Conservation (phyloP, 2,113 vertebrate species). For the Axis porcinus region DNA sequence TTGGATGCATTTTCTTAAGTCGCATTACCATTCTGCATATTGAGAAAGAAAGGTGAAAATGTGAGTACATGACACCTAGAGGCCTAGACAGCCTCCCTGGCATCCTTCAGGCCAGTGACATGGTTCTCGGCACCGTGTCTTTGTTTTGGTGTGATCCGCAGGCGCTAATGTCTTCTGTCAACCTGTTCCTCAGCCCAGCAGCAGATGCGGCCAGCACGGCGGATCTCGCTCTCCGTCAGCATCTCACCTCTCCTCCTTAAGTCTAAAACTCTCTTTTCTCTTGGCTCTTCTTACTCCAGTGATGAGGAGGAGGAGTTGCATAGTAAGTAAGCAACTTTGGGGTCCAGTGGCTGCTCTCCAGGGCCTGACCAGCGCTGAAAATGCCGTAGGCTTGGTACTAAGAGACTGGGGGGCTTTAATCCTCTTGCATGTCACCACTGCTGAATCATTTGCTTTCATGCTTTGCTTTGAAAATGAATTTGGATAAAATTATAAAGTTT, state of each 20-base stretch:
- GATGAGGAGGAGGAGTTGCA: slow-evolving; percentile 89
- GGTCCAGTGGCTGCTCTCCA: slow-evolving; percentile 25
- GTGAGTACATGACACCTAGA: neutral
- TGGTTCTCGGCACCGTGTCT: slow-evolving; percentile 20
- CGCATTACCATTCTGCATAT: neutral
- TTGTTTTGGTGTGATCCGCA: slow-evolving; percentile 60
- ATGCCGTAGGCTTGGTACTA: neutral
- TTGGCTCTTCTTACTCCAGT: slow-evolving; percentile 93
- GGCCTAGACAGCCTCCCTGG: slow-evolving; percentile 14
- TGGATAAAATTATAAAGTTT: neutral
- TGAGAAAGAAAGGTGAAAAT: neutral
- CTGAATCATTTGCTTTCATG: neutral
- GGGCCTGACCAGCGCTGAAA: neutral
- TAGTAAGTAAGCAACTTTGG: slow-evolving; percentile 87
- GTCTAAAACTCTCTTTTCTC: slow-evolving; percentile 90
- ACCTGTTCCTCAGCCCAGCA: slow-evolving; percentile 82
- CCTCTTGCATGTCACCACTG: neutral
- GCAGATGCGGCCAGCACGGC: slow-evolving; percentile 84
- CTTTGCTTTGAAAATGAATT: neutral
- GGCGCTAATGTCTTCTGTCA: slow-evolving; percentile 81
- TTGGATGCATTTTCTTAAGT: neutral
- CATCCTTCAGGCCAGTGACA: slow-evolving; percentile 34
- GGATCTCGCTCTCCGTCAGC: slow-evolving; percentile 93
- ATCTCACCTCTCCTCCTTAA: slow-evolving; percentile 93
- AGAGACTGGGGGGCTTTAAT: neutral